These are phyloP conservation scores for Centropristis striata DNA, from an alignment of 2,113 vertebrate species.

Conservation along the genomic window DNA sequence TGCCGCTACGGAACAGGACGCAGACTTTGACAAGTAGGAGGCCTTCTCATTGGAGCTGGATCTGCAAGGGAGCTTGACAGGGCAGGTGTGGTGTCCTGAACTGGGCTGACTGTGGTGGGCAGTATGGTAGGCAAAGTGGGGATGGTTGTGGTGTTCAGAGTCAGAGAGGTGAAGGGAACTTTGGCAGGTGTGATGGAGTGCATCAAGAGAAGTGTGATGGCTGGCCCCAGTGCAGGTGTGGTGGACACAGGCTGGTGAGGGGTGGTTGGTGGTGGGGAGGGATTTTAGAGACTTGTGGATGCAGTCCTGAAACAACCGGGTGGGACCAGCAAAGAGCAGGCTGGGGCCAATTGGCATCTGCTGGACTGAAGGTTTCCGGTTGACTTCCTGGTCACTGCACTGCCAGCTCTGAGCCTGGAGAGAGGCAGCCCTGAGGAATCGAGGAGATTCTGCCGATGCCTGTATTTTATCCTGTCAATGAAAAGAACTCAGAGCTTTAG, in stretches of 20 bases:
- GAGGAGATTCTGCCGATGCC: slow-evolving; percentile 81
- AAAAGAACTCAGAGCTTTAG: not conserved
- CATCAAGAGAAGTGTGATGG: slow-evolving; percentile 60
- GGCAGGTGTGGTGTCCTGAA: slow-evolving; percentile 68
- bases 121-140: slow-evolving; percentile 18
- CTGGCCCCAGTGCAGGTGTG: slow-evolving; percentile 16
- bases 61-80: slow-evolving; percentile 57
- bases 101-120: slow-evolving; percentile 19
- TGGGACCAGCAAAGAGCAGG: slow-evolving; percentile 84
- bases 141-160: slow-evolving; percentile 35
- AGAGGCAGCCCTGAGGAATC: slow-evolving; percentile 81
- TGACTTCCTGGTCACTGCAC: slow-evolving; percentile 69
- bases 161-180: slow-evolving; percentile 49
- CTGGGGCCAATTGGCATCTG: slow-evolving; percentile 85
- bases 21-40: slow-evolving; percentile 60
- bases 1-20: slow-evolving; percentile 54
- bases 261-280: slow-evolving; percentile 73
- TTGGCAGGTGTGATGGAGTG: slow-evolving; percentile 69
- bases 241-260: slow-evolving; percentile 48
- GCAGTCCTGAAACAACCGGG: slow-evolving; percentile 79
- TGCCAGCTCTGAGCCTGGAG: slow-evolving; percentile 53
- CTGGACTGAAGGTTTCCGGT: slow-evolving; percentile 80
- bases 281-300: slow-evolving; percentile 72
- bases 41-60: slow-evolving; percentile 73
- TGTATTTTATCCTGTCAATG: slow-evolving; percentile 86